A percentile compares a stretch with the other conserved stretches of the same genome.
Evolutionary conservation across 2,113 vertebrate species (phyloP).

Genomic region (Ptyas mucosa): DNA sequence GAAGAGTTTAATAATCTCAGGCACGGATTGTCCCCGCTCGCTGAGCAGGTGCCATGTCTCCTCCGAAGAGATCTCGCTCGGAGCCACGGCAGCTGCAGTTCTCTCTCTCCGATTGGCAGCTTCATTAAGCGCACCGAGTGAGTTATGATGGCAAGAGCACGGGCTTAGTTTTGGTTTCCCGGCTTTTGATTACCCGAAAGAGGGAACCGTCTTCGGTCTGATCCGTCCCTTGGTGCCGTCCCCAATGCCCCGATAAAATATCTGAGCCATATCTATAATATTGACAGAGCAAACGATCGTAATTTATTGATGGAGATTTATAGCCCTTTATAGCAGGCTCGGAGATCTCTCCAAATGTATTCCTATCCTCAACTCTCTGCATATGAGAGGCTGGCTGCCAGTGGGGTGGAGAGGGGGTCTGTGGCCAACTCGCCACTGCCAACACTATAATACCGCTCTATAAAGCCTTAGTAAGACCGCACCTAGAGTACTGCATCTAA

Average conservation of each 20-base stretch:
- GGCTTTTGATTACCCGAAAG: not conserved
- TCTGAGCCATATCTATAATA: not conserved
- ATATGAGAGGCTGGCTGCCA: fast-evolving
- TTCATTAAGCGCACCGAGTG: not conserved
- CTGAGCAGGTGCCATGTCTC: slow-evolving; percentile 37
- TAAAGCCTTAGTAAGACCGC: too few relatives aligned
- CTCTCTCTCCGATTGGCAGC: slow-evolving; percentile 19
- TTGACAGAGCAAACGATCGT: not conserved
- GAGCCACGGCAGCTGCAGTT: not conserved
- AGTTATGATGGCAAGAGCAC: slow-evolving; percentile 27
- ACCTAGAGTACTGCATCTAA: too few relatives aligned
- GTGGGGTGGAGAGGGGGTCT: fast-evolving
- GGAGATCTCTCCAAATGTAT: not conserved
- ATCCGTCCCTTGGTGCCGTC: not conserved
- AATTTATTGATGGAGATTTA: slow-evolving; percentile 18
- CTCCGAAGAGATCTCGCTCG: not conserved
- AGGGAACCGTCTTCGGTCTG: not conserved
- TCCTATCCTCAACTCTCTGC: too few relatives aligned
- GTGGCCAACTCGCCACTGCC: too few relatives aligned
- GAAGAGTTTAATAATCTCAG: slow-evolving; percentile 48
- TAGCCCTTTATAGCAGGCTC: not conserved
- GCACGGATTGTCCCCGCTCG: slow-evolving; percentile 41
- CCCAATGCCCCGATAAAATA: slow-evolving; percentile 7
- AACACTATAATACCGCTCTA: too few relatives aligned
- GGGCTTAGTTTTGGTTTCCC: not conserved